Evolutionary conservation across 2,797 vertebrate genomes (phyloP).

Genomic region (Phalloptychus januarius): DNA sequence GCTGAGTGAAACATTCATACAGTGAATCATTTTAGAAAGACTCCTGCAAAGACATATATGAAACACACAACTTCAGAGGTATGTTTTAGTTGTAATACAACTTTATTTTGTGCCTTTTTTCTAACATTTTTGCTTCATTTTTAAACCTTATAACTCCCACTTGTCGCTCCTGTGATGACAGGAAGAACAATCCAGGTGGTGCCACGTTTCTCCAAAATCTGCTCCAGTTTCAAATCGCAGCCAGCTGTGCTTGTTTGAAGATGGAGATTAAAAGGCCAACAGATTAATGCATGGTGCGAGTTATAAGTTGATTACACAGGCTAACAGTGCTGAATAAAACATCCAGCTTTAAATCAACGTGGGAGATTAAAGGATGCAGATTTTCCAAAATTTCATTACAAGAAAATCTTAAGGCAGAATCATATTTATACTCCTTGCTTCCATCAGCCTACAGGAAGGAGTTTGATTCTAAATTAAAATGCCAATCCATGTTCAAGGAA

Average conservation of each 20-base stretch:
- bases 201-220: background rate
- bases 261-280: background rate
- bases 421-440: background rate
- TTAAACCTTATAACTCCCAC: background rate
- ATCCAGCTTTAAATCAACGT: conserved; percentile 4
- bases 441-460: background rate
- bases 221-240: background rate
- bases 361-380: background rate
- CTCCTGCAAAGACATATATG: background rate
- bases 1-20: background rate
- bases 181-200: background rate
- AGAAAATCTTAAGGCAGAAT: background rate
- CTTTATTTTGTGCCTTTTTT: background rate
- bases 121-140: background rate
- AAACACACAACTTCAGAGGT: background rate
- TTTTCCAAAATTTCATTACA: conserved; percentile 1
- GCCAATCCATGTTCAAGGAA: background rate
- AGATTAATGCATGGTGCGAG: conserved; percentile 1
- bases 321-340: conserved; percentile 2
- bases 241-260: conserved; percentile 2
- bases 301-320: conserved; percentile 1
- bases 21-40: background rate
- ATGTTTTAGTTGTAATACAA: background rate
- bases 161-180: background rate
- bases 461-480: background rate